Base-by-base conservation (phyloP, 1,140 invertebrate species). In the Diachasma alloeum region DNA sequence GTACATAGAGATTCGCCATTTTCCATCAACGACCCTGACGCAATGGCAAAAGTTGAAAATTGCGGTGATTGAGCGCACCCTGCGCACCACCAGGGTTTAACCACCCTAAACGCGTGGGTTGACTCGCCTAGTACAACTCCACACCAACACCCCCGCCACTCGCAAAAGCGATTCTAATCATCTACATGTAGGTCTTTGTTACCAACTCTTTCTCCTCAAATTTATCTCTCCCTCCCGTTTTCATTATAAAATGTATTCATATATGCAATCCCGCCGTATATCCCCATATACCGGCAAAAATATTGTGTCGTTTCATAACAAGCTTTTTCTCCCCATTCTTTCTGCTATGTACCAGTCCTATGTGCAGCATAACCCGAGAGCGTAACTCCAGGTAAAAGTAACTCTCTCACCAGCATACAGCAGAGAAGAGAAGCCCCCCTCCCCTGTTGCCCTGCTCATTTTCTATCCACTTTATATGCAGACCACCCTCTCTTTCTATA, bases 391-490 rank as follows among this genome's bases (percentile, higher is more conserved):
- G 59, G 59, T 63, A 26, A 63, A 53, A 53, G 59, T 26, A 63
- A 31, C 59, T 63, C 59, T 31, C 59, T 31, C 59, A 26, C 59
- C 59, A 17, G 48, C 48, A 53, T 19, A 53, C 48, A 53, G 9
- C 48, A 53, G 48, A 53, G 48, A 53, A 53, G 48, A 53, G 15
- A 53, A 53, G 48, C 59, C 24, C 24, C 24, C 48, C 6, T 15
- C 48, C 48, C 48, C n/a, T 56, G 9, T 15, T 87, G 83, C 83
- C 82, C 80, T 84, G 82, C 87, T 89, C 86, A 87, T 89, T 89
- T 89, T 83, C 80, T 77, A 82, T 84, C 83, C 84, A 87, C 87
- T 89, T 88, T 89, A 88, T 89, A 88, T 89, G 85, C 87, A 87
- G 82, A 83, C 83, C 77, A 80, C 83, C 82, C 77, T 82, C 78